phyloP scores from a whole-genome alignment of 2,888 invertebrate species.

The Chalcosyrphus nemorum region DNA sequence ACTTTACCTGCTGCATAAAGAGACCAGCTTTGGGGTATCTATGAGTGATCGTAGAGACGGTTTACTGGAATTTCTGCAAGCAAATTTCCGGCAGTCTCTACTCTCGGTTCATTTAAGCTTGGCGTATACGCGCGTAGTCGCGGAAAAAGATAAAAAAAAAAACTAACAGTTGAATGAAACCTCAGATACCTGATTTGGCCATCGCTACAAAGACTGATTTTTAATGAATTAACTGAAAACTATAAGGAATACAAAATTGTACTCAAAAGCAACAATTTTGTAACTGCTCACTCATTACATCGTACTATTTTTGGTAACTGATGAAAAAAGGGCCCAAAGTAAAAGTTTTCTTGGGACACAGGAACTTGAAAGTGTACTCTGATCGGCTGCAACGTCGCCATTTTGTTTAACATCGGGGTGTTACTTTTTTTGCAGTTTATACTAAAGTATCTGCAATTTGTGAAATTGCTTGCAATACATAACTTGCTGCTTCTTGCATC shows the following conservation, averaged over 20 bases:
- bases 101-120: slow-evolving; percentile 61
- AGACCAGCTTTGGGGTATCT: slow-evolving; percentile 13
- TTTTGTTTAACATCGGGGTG: slow-evolving; percentile 62
- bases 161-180: slow-evolving; percentile 41
- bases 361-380: slow-evolving; percentile 46
- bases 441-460: slow-evolving; percentile 23
- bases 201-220: slow-evolving; percentile 55
- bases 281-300: neutral
- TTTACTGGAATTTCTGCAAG: slow-evolving; percentile 51
- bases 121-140: slow-evolving; percentile 31
- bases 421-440: slow-evolving; percentile 42
- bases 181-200: slow-evolving; percentile 50
- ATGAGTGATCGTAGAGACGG: slow-evolving; percentile 33
- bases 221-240: neutral
- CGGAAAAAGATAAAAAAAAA: neutral
- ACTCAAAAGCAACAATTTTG: neutral
- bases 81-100: slow-evolving; percentile 53
- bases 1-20: slow-evolving; percentile 38
- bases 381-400: slow-evolving; percentile 65
- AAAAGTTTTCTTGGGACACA: slow-evolving; percentile 47
- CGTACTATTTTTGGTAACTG: too few species aligned
- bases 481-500: slow-evolving; percentile 16
- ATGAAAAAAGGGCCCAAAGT: slow-evolving; percentile 50
- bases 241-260: neutral
- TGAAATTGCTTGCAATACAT: slow-evolving; percentile 19